A percentile compares a stretch with the other conserved stretches of the same genome.
These are phyloP conservation scores for Artibeus lituratus DNA, from an alignment of 2,797 vertebrate genomes.

Conservation along the genomic window DNA sequence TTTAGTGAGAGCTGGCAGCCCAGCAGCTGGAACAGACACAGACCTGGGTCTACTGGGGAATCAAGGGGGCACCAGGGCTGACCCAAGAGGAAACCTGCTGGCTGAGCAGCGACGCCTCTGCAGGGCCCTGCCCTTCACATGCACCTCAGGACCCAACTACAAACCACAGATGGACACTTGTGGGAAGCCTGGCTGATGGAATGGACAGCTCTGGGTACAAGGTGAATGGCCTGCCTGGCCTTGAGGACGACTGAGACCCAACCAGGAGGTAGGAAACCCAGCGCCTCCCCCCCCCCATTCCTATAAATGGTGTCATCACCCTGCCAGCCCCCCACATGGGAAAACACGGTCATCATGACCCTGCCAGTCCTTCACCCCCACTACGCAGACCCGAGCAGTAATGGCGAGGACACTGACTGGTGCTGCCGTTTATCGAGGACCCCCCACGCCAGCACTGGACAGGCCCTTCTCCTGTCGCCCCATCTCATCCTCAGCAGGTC, in stretches of 20 bases:
- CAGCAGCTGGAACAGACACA: neutral
- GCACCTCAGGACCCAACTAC: neutral
- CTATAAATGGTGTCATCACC: neutral
- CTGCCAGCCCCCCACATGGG: neutral
- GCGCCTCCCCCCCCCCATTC: neutral
- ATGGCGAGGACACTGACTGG: neutral
- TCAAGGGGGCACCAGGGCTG: neutral
- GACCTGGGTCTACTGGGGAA: neutral
- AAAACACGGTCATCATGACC: neutral
- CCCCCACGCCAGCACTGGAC: rapidly evolving
- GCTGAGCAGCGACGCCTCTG: neutral
- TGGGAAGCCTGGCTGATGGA: neutral
- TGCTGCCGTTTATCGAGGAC: neutral
- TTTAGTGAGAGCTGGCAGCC: neutral
- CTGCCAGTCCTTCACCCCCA: neutral
- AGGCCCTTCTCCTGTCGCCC: neutral
- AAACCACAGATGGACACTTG: neutral
- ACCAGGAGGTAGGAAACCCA: neutral
- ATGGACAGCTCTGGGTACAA: neutral
- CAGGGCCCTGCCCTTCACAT: neutral
- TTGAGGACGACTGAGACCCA: neutral
- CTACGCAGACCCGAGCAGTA: neutral
- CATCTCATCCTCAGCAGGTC: neutral
- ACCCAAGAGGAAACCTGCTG: neutral
- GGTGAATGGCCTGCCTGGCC: neutral